Base-by-base conservation (phyloP, 2,113 vertebrate genomes). In the Proteles cristata region DNA sequence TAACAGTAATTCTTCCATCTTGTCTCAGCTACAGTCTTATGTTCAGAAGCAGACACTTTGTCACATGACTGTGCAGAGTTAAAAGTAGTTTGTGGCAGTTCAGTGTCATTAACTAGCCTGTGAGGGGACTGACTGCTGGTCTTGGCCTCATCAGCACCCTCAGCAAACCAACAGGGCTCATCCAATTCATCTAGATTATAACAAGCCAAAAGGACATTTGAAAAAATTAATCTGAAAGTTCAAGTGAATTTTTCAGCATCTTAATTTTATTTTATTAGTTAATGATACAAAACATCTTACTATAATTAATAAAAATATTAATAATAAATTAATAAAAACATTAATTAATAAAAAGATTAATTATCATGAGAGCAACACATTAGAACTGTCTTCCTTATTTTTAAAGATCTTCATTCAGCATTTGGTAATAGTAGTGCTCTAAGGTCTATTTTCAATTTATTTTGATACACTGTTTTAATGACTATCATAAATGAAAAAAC, bases 1-100 rank as follows among this genome's bases (percentile, higher is more conserved):
- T 94, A 94, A 79, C 9, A 82, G 90, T 43, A 91, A 96, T 92
- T 96, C 9, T 61, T 96, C 55, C 28, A 53, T 35, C 23, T 28
- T 88, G 66, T 48, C 39, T 90, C 73, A 89, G 45, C 87, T 93
- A 80, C 50, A 81, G 85, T 96, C 65, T 65, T 81, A 76, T 31
- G 68, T 93, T 39, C 35, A 85, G 43, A 95, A 53, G 88, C 81
- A 88, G 50, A 80, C n/a, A 66, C 26, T 73, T 48, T 10, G 48
- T 26, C 25, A 23, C 21, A 83, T 6, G 55, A 93, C 63, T 73
- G 16, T 53, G 39, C 19, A 66, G 35, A 7, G 61, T 53, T 76
- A 81, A 83, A 43, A 39, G 15, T 2, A 23, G 25, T 65, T 80
- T 74, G 77, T 31, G 61, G 28, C 39, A 65, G 26, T 82, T 58